Conservation (phyloP, 2,113 vertebrate species). For the Brachirus orientalis region DNA sequence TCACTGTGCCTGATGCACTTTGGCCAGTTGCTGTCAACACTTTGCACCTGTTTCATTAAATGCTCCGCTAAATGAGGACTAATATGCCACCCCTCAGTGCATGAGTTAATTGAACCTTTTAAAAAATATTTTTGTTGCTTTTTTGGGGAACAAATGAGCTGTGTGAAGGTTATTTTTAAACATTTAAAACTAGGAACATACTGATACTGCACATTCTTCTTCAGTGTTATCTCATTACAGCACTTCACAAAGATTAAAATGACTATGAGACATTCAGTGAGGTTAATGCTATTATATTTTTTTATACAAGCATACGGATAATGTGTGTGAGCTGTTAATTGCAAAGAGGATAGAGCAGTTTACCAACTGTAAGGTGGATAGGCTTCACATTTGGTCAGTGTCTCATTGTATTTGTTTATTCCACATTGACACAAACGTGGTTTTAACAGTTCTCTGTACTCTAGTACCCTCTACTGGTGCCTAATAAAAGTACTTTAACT, state of each 20-base stretch:
- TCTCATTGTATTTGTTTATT: not conserved
- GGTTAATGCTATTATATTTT: too few species aligned
- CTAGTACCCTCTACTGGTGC: conserved; percentile 36
- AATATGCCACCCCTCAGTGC: conserved; percentile 32
- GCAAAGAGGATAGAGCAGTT: not conserved
- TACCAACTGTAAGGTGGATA: too few species aligned
- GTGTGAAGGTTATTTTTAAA: not conserved
- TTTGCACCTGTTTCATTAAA: conserved; percentile 57
- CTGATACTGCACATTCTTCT: not conserved
- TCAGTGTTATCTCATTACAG: not conserved
- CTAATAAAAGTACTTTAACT: not conserved
- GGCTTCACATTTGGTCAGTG: too few species aligned
- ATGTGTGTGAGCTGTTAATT: conserved; percentile 10
- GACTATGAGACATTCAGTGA: too few species aligned
- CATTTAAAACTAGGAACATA: not conserved
- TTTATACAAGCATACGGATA: not conserved
- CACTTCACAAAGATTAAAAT: too few species aligned
- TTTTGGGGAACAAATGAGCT: not conserved
- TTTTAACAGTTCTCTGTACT: too few species aligned
- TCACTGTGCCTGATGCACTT: conserved; percentile 20
- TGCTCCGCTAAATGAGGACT: conserved; percentile 38
- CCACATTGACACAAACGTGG: too few species aligned
- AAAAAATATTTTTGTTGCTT: conserved; percentile 17
- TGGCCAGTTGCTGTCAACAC: conserved; percentile 24
- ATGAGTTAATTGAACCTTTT: conserved; percentile 44